Base-by-base conservation (phyloP, 1,140 invertebrate species). In the Drosophila equinoxialis region DNA sequence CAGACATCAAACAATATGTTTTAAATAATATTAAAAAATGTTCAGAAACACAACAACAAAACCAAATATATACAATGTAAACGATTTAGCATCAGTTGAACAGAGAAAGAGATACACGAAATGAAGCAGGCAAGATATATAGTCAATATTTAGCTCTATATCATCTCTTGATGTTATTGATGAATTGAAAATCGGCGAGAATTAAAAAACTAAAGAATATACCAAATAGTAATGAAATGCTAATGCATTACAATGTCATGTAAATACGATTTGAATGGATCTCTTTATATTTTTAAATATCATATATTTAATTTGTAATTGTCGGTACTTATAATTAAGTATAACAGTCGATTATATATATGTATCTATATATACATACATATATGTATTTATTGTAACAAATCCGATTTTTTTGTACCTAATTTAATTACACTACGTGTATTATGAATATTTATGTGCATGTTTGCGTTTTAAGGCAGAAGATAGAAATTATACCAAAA, bases 391-490 rank as follows among this genome's bases (percentile, higher is more conserved):
- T 51, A 51, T 51, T 51, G 45, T 51, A 51, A 51, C 45, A 51
- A 51, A 51, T 14, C 13, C 17, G 45, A 51, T 51, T 51, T 23
- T 51, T 23, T 48, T 51, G 45, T 48, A 51, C 45, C 45, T 51
- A 51, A 51, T 51, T 51, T 51, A 48, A 48, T 48, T 48, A 48
- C 45, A 48, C 45, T 48, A 20, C 45, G 45, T 48, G 45, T 48
- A 48, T 48, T 17, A 17, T 48, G 45, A 30, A 30, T 30, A 30
- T 30, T 20, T 10, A 48, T 48, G 45, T 48, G 45, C 17, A 51
- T 51, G 17, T 23, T 23, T 51, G 45, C 45, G 17, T 51, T 51
- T 51, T 23, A 51, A 23, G 45, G 45, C 45, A 51, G 17, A 51
- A 1, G 2, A 23, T 51, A 20, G 45, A 48, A n/a, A 48, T 30